Evolutionary conservation across 2,797 vertebrate species (phyloP).

Genomic region (Anableps anableps): DNA sequence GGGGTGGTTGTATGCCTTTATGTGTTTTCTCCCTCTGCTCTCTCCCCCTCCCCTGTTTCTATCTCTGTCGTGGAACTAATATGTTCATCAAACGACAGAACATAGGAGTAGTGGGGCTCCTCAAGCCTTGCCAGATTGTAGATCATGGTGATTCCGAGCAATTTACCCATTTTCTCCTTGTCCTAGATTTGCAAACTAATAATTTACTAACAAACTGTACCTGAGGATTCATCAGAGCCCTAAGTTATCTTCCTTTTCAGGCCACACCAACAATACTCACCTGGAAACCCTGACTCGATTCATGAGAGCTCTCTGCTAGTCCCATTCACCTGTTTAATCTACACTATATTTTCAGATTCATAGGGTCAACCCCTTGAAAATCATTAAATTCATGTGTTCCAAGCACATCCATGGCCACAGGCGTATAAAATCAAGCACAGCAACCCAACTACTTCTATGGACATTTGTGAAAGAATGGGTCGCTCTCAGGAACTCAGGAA

Average conservation of each 20-base stretch:
- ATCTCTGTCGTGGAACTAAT: too few relatives aligned
- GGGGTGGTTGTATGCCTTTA: neutral
- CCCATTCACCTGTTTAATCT: neutral
- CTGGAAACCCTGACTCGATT: neutral
- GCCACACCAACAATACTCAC: neutral
- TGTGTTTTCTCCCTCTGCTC: neutral
- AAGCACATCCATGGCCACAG: neutral
- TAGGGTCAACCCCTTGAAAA: neutral
- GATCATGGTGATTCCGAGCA: too few relatives aligned
- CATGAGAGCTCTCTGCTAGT: neutral
- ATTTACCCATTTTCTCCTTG: neutral
- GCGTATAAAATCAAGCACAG: neutral
- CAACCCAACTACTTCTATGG: neutral
- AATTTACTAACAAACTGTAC: neutral
- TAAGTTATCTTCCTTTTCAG: neutral
- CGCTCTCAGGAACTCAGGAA: neutral
- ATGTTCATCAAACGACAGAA: too few relatives aligned
- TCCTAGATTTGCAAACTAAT: neutral
- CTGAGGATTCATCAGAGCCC: neutral
- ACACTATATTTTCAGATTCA: neutral
- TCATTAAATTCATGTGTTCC: neutral
- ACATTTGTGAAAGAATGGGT: slow-evolving; percentile 1
- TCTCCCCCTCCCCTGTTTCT: neutral
- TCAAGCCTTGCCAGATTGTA: neutral
- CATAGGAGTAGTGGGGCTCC: too few relatives aligned